phyloP scores from a whole-genome alignment of 1,140 invertebrate species.

The Drosophila parabipectinata region DNA sequence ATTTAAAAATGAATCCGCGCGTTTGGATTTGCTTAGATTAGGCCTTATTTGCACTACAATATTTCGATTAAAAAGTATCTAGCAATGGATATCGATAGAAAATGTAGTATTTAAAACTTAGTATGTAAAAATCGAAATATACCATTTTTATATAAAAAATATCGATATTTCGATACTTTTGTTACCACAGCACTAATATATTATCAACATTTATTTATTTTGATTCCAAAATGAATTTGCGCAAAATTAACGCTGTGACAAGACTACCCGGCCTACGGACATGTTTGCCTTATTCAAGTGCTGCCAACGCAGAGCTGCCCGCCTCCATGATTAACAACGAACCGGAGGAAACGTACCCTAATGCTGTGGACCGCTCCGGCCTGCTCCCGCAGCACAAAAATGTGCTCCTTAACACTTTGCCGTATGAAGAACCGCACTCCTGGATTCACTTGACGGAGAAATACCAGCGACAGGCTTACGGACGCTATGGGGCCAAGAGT shows the following conservation, averaged over 20 bases:
- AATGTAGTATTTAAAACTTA: not conserved
- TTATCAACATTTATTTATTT: not conserved
- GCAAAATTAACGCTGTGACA: slow-evolving; percentile 8
- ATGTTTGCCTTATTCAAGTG: slow-evolving; percentile 26
- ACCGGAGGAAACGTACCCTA: slow-evolving; percentile 64
- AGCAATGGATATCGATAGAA: not conserved
- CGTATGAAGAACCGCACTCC: slow-evolving; percentile 84
- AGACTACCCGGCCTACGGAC: slow-evolving; percentile 8
- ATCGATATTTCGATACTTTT: too few species aligned
- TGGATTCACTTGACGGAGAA: slow-evolving; percentile 86
- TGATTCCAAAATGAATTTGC: slow-evolving; percentile 33
- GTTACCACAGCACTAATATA: too few species aligned
- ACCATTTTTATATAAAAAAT: too few species aligned
- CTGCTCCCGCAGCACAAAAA: slow-evolving; percentile 85
- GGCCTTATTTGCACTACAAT: not conserved
- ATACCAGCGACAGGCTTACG: slow-evolving; percentile 86
- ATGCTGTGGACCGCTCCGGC: slow-evolving; percentile 86
- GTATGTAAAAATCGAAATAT: too few species aligned
- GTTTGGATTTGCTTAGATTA: not conserved
- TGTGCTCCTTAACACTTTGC: slow-evolving; percentile 84
- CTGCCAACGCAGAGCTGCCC: slow-evolving; percentile 34
- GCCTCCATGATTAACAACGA: slow-evolving; percentile 32
- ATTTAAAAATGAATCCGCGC: slow-evolving; percentile 26
- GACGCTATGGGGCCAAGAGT: slow-evolving; percentile 86
- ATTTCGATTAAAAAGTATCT: not conserved